Evolutionary conservation across 2,113 vertebrate species (phyloP), one percentile per base, ranked within the genome.

Genomic region (Cariama cristata): DNA sequence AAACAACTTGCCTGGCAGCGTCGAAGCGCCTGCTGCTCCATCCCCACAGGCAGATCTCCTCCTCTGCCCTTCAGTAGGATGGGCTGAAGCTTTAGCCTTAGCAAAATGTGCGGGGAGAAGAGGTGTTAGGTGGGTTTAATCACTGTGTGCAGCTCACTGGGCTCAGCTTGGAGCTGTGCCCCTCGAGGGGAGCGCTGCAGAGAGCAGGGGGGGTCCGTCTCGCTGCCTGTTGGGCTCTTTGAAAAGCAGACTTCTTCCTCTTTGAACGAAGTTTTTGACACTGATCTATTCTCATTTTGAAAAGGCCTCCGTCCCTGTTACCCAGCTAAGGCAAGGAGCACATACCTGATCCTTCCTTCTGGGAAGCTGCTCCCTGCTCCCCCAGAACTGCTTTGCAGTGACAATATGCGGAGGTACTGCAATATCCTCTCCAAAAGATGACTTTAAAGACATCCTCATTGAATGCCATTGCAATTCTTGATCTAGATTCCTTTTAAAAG

Each of bases 61-160:
- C 21, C n/a, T n/a, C 6, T 42, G 64, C 44, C 58, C 49, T 28
- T 49, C 4, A 2, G 18, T 12, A 19, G 64, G 28, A 38, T 6
- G 18, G 42, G 64, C 6, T 14, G 11, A 58, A 32, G 44, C 3
- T 71, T 84, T 50, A 50, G 11, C 19, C 14, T 26, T 14, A 47
- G 64, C 8, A 56, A 69, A 30, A 55, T 0, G 5, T 6, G 14
- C 1, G 1, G 44, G 81, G 44, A 66, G 44, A 64, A 64, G 74
- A 44, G 22, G 44, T 52, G 73, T 27, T 27, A 10, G 58, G 11
- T 24, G 33, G 21, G 9, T 44, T 24, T 23, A 14, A 19, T 32
- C 2, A 0, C 20, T 3, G 9, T 6, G 20, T 11, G 3, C 19
- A 32, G 63, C 24, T n/a, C 4, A 1, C 21, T 2, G 52, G 45